Evolutionary conservation across 2,888 invertebrate genomes (phyloP), one percentile per base, ranked within the genome.

Genomic region (Rhagium mordax): DNA sequence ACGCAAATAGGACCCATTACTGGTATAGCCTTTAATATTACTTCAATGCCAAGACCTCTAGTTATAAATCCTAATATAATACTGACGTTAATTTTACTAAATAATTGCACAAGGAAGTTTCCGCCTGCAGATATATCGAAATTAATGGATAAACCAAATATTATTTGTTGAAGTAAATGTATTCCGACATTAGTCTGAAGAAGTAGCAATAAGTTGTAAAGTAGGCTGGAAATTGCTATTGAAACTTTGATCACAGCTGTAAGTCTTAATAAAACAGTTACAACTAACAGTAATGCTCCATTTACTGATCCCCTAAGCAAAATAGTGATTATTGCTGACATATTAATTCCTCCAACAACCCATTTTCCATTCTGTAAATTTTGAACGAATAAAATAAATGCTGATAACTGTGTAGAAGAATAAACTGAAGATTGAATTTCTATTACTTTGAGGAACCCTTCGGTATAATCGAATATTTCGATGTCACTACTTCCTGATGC

Each of bases 181-280:
- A 75, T 24, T 18, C 79, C 78, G n/a, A 16, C 8, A 13, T 55
- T 33, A 4, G 73, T 33, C 7, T 59, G 72, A 2, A 79, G 59
- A 15, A 62, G 53, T 13, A 47, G 16, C 10, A 79, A n/a, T 21
- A 79, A 66, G n/a, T 53, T 7, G 2, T 75, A 29, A 7, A 78
- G 18, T 13, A 79, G 33, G 3, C 49, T 20, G 1, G 77, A 72
- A 29, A 79, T 74, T 16, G 78, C 62, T 20, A 74, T 59, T 3
- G 18, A 62, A 10, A 68, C 20, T 65, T 75, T 64, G 3, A 71
- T 29, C 5, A 75, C 59, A 3, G 21, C 59, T 15, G 62, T 48
- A 2, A 78, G 48, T 24, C 15, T 49, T n/a, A 76, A 5, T 18
- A 79, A 59, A n/a, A 79, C 47, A 6, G 48, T 55, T 4, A 78